phyloP scores from a whole-genome alignment of 2,888 invertebrate species.

The Luffia ferchaultella region DNA sequence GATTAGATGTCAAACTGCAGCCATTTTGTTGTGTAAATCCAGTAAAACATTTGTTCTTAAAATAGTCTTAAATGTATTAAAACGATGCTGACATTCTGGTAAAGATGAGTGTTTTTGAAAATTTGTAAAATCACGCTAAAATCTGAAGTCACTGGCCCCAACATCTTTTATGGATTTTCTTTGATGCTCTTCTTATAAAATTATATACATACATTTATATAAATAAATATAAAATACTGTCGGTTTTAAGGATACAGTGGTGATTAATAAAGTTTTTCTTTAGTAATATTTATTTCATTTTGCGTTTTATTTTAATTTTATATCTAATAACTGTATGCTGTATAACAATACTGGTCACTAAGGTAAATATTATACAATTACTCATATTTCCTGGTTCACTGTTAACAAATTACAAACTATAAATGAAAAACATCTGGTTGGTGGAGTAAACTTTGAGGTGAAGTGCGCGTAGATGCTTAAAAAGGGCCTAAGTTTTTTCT shows the following conservation, averaged over 20 bases:
- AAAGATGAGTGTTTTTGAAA: constrained; percentile 20
- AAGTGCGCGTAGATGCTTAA: no score
- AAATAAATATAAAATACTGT: not conserved
- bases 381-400: no score
- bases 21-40: not conserved
- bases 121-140: constrained; percentile 29
- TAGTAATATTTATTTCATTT: no score
- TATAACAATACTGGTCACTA: no score
- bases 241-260: constrained; percentile 38
- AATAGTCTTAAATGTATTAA: constrained; percentile 9
- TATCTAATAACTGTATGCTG: no score
- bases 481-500: no score
- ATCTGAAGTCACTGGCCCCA: constrained; percentile 39
- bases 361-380: no score
- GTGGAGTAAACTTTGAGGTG: no score
- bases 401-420: no score
- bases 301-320: no score
- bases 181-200: constrained; percentile 20
- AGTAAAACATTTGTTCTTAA: not conserved
- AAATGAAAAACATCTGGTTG: no score
- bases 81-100: constrained; percentile 32
- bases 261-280: constrained; percentile 30
- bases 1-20: constrained; percentile 16
- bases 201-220: constrained; percentile 5
- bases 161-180: constrained; percentile 29